Percentiles rank a stretch among this genome's conserved stretches.
Evolutionary conservation across 2,888 invertebrate species (phyloP).

Genomic region (Slavum lentiscoides): DNA sequence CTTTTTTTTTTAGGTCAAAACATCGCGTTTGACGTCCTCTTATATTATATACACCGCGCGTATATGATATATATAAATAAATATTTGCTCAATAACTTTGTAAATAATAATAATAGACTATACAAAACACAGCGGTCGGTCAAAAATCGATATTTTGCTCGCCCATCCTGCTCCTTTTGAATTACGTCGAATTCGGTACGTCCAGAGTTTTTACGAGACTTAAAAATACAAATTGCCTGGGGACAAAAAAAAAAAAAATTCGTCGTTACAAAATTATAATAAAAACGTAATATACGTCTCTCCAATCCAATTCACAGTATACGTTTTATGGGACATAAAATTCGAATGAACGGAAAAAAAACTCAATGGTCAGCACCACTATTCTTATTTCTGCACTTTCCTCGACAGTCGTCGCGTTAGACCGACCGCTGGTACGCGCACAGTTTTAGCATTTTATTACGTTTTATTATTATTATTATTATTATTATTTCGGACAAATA

Average conservation of each 20-base stretch:
- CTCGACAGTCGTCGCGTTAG: slow-evolving; percentile 8
- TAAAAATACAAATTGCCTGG: background rate
- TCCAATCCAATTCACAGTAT: slow-evolving; percentile 1
- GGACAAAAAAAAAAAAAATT: background rate
- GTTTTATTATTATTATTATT: slow-evolving; percentile 45
- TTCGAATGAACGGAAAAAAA: slow-evolving; percentile 12
- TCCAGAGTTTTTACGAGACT: background rate
- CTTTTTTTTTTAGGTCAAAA: background rate
- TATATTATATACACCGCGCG: background rate
- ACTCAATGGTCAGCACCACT: background rate
- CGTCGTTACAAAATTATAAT: background rate
- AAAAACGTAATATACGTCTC: background rate
- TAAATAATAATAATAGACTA: background rate
- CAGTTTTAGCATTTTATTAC: background rate
- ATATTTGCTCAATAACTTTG: slow-evolving; percentile 7
- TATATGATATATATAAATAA: background rate
- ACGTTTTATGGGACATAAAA: slow-evolving; percentile 40
- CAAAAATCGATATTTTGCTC: background rate
- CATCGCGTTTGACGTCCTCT: background rate
- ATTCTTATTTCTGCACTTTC: slow-evolving; percentile 14
- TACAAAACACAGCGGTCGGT: background rate
- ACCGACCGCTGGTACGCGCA: background rate
- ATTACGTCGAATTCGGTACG: background rate
- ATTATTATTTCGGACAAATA: slow-evolving; percentile 46
- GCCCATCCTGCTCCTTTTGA: background rate